phyloP scores from a whole-genome alignment of 2,888 invertebrate species.

The Seladonia tumulorum region DNA sequence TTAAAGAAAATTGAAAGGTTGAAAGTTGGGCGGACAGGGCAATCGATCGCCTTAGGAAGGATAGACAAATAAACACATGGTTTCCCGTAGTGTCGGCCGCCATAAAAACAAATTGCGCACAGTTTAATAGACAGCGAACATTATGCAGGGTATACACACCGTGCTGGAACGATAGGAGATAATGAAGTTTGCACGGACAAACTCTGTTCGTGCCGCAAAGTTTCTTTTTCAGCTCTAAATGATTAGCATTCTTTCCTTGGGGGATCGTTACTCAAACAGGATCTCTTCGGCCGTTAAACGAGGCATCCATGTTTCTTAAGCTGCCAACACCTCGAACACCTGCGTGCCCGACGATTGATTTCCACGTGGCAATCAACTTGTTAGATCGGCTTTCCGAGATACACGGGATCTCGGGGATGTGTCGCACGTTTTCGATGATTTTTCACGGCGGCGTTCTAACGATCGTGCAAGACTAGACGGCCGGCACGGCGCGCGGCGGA shows the following conservation, averaged over 20 bases:
- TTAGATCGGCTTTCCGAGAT: constrained; percentile 56
- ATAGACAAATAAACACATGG: not conserved
- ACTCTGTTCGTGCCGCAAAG: not conserved
- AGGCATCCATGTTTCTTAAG: constrained; percentile 1
- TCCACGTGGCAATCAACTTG: constrained; percentile 42
- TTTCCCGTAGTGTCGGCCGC: not conserved
- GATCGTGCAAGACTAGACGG: constrained; percentile 30
- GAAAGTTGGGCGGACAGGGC: not conserved
- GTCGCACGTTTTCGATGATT: constrained; percentile 57
- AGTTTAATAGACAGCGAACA: constrained; percentile 11
- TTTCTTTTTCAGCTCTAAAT: constrained; percentile 8
- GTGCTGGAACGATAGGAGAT: not conserved
- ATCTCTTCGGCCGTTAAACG: constrained; percentile 19
- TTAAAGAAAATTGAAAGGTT: not conserved
- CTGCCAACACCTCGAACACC: constrained; percentile 13
- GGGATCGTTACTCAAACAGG: constrained; percentile 28
- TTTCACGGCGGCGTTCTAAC: constrained; percentile 25
- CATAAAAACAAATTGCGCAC: constrained; percentile 8
- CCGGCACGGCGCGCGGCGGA: constrained; percentile 2
- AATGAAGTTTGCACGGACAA: constrained; percentile 13
- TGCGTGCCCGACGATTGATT: constrained; percentile 48
- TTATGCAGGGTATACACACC: not conserved
- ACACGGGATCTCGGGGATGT: constrained; percentile 37
- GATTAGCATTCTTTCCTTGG: constrained; percentile 15
- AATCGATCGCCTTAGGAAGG: not conserved